These are phyloP conservation scores for Labeo catla DNA, from an alignment of 2,113 vertebrate genomes.

Conservation along the genomic window DNA sequence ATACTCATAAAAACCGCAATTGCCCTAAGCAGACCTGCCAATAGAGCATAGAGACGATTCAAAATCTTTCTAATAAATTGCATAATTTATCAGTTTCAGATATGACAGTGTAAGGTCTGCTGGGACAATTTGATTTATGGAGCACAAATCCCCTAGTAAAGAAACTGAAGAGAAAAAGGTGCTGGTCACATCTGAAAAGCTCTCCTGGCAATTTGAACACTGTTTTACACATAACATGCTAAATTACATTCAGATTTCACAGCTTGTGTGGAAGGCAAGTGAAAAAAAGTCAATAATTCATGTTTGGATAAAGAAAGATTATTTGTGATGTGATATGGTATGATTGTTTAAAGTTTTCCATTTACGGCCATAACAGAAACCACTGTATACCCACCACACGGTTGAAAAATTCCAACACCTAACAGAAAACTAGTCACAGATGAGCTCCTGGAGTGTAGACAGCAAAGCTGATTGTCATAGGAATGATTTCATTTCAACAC, in stretches of 20 bases:
- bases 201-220: background rate
- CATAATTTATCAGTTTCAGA: conserved; percentile 8
- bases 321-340: background rate
- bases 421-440: background rate
- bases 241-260: background rate
- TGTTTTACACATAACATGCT: background rate
- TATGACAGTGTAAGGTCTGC: background rate
- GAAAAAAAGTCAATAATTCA: background rate
- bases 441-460: background rate
- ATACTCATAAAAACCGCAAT: conserved; percentile 28
- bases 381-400: background rate
- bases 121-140: conserved; percentile 32
- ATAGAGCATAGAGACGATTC: conserved; percentile 13
- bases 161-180: conserved; percentile 2
- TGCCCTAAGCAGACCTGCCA: background rate
- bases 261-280: too few species aligned
- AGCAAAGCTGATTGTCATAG: background rate
- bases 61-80: conserved; percentile 32
- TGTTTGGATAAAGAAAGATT: background rate
- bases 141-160: background rate
- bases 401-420: background rate
- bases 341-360: background rate
- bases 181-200: background rate
- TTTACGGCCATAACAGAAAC: background rate
- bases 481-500: background rate